These are phyloP conservation scores for Bellardia pandia DNA, from an alignment of 2,888 invertebrate genomes.

Conservation along the genomic window DNA sequence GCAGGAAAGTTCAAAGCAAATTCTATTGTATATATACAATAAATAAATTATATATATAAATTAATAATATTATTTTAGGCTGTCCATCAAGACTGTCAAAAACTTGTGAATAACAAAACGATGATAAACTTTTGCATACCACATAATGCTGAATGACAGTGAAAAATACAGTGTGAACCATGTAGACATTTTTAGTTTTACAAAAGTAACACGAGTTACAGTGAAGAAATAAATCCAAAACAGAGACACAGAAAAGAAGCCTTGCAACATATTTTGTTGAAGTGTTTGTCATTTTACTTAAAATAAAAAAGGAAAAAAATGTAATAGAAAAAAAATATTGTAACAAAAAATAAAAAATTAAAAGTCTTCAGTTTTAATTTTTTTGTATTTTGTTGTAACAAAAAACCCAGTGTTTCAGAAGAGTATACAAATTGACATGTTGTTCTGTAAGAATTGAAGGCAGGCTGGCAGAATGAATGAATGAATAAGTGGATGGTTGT, in stretches of 20 bases:
- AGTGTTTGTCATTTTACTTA: slow-evolving; percentile 62
- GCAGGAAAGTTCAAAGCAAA: too few relatives aligned
- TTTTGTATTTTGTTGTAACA: background rate
- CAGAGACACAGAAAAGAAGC: slow-evolving; percentile 24
- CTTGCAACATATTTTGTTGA: slow-evolving; percentile 44
- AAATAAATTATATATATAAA: too few relatives aligned
- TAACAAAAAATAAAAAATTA: background rate
- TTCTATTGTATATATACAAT: too few relatives aligned
- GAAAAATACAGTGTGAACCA: background rate
- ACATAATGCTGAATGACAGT: background rate
- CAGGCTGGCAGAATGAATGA: background rate
- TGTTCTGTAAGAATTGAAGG: background rate
- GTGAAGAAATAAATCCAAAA: slow-evolving; percentile 11
- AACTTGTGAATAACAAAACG: background rate
- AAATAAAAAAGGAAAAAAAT: slow-evolving; percentile 18
- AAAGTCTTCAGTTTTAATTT: slow-evolving; percentile 13
- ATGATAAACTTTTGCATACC: background rate
- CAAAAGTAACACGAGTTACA: background rate
- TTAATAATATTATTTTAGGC: too few relatives aligned
- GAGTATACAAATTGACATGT: slow-evolving; percentile 5
- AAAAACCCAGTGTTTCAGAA: slow-evolving; percentile 9
- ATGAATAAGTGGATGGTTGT: background rate
- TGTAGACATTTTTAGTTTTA: background rate
- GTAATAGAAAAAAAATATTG: slow-evolving; percentile 16
- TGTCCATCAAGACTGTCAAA: too few relatives aligned